Evolutionary conservation across 2,797 vertebrate genomes (phyloP).

Genomic region (Gymnodraco acuticeps): DNA sequence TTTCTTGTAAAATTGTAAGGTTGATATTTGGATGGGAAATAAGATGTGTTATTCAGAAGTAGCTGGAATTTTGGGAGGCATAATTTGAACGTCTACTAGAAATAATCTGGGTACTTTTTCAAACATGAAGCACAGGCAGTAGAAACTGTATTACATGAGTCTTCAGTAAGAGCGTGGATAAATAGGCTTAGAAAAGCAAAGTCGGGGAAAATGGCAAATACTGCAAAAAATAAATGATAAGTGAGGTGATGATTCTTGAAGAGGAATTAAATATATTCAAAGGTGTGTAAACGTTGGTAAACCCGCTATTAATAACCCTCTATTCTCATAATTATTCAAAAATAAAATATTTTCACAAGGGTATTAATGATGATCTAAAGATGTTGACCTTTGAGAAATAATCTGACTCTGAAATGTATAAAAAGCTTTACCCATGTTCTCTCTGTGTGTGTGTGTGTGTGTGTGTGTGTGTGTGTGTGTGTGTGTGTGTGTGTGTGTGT

Average conservation of each 20-base stretch:
- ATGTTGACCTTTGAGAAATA: background rate
- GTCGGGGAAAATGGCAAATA: background rate
- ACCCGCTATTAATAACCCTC: too few species aligned
- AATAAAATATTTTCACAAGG: too few species aligned
- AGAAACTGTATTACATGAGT: slow-evolving; percentile 11
- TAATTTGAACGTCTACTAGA: slow-evolving; percentile 4
- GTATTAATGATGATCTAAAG: too few species aligned
- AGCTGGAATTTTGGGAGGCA: slow-evolving; percentile 13
- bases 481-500: too few species aligned
- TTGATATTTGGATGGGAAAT: background rate
- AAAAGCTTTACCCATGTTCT: background rate
- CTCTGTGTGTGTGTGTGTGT: too few species aligned
- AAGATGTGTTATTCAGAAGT: slow-evolving; percentile 6
- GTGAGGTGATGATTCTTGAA: background rate
- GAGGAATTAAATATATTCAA: background rate
- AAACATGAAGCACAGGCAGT: slow-evolving; percentile 3
- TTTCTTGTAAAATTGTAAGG: background rate
- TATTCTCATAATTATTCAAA: too few species aligned
- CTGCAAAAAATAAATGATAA: background rate
- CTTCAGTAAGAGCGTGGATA: slow-evolving; percentile 1
- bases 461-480: background rate
- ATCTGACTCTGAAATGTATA: too few species aligned
- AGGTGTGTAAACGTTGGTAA: background rate
- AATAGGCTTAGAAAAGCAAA: slow-evolving; percentile 1
- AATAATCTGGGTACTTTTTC: slow-evolving; percentile 18